These are phyloP conservation scores for Drosophila rufa DNA, from an alignment of 1,140 invertebrate genomes.

Conservation along the genomic window DNA sequence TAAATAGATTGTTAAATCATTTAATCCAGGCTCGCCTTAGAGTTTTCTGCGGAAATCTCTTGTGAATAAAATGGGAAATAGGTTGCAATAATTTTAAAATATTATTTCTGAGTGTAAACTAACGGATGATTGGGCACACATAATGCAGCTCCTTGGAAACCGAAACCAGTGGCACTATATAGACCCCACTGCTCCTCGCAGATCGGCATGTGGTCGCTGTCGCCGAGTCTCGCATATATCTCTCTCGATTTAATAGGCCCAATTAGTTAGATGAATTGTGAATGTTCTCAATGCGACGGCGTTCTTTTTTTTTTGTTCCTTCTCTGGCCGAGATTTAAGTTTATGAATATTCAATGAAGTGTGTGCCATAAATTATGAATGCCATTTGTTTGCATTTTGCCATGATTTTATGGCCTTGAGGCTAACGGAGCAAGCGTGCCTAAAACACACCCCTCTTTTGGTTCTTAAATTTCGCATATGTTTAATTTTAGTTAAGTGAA, in stretches of 20 bases:
- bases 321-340: slow-evolving; percentile 69
- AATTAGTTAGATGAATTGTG: slow-evolving; percentile 81
- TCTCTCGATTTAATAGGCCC: slow-evolving; percentile 73
- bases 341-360: slow-evolving; percentile 84
- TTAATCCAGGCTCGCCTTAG: too few relatives aligned
- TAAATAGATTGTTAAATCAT: neutral
- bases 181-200: neutral
- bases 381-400: slow-evolving; percentile 77
- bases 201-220: slow-evolving; percentile 60
- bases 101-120: neutral
- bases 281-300: slow-evolving; percentile 45
- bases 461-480: slow-evolving; percentile 4
- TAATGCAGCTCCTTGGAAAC: slow-evolving; percentile 76
- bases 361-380: slow-evolving; percentile 80
- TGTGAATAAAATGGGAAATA: neutral
- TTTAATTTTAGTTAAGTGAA: neutral
- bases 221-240: slow-evolving; percentile 35
- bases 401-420: slow-evolving; percentile 64
- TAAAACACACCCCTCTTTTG: slow-evolving; percentile 7
- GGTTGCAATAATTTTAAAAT: too few relatives aligned
- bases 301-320: slow-evolving; percentile 41
- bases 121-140: slow-evolving; percentile 15
- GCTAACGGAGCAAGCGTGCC: slow-evolving; percentile 4
- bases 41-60: neutral
- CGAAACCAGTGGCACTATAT: slow-evolving; percentile 47